Evolutionary conservation across 2,888 invertebrate species (phyloP).

Genomic region (Meandrusa payeni): DNA sequence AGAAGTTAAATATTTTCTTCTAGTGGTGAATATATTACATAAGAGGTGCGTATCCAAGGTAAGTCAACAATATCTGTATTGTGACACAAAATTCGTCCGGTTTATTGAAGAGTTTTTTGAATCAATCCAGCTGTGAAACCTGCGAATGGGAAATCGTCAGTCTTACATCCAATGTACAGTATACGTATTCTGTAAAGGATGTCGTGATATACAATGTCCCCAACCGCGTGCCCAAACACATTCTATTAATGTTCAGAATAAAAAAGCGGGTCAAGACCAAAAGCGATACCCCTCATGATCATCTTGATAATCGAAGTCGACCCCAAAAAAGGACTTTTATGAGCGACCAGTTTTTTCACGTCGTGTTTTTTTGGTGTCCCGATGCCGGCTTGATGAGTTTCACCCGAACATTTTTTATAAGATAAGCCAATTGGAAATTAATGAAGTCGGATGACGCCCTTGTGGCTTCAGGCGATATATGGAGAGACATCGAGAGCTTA

Average conservation of each 20-base stretch:
- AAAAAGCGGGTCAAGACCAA: constrained; percentile 21
- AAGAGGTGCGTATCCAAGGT: too few relatives aligned
- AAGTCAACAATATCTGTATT: too few relatives aligned
- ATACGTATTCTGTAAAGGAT: too few relatives aligned
- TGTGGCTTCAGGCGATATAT: constrained; percentile 43
- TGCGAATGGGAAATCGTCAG: too few relatives aligned
- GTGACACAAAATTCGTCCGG: too few relatives aligned
- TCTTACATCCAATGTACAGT: too few relatives aligned
- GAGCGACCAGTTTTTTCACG: constrained; percentile 14
- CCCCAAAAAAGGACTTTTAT: constrained; percentile 21
- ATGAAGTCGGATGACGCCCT: constrained; percentile 49
- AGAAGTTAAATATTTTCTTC: too few relatives aligned
- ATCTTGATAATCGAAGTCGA: constrained; percentile 15
- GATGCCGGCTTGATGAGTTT: constrained; percentile 15
- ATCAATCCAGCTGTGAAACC: too few relatives aligned
- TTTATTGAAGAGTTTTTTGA: too few relatives aligned
- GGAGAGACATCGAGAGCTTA: constrained; percentile 44
- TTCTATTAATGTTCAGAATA: constrained; percentile 4
- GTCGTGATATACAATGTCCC: too few relatives aligned
- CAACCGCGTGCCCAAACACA: not conserved
- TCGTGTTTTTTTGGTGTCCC: constrained; percentile 8
- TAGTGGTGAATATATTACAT: too few relatives aligned
- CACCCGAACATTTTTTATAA: constrained; percentile 20
- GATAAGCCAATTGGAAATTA: constrained; percentile 30
- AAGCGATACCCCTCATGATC: constrained; percentile 12